Evolutionary conservation across 2,797 vertebrate genomes (phyloP), one percentile per base, ranked within the genome.

Genomic region (Zenarchopterus dispar): DNA sequence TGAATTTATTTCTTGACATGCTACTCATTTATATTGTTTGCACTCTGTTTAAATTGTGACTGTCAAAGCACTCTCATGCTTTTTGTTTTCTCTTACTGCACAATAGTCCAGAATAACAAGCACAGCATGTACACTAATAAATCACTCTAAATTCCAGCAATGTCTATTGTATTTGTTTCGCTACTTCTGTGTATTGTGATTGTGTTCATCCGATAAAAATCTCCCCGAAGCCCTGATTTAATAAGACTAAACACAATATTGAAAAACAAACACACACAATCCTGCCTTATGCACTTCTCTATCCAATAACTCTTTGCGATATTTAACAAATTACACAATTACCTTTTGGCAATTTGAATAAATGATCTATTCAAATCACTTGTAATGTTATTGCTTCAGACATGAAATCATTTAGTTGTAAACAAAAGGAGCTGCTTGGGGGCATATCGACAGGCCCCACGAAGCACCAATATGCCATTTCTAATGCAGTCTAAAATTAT

Each of bases 51-150:
- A 53, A 28, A n/a, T 45, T 53, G 22, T 31, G 15, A 58, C n/a
- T 24, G n/a, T 52, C n/a, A 61, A 61, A 67, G 52, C 24, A 22
- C 16, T 21, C 8, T 10, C 9, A 28, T 46, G 17, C 18, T 41
- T 57, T 67, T 17, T 26, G 53, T 49, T 56, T 24, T 52, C 3
- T 57, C 11, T 54, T 31, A 46, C 17, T 56, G 44, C n/a, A 62
- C 19, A 3, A 9, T 48, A n/a, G 19, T 8, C 33, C 17, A 22
- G 28, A 42, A 16, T 48, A 9, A 50, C 23, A 71, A 8, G 23
- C 18, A 36, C 6, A 21, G 10, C 58, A 41, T 56, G 13, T 31
- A 33, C 5, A 57, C 18, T 19, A 84, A 86, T 78, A 82, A 86
- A 85, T 18, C 15, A 45, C 4, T 15, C 0, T 43, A 22, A 71